Evolutionary conservation across 2,113 vertebrate genomes (phyloP), one percentile per base, ranked within the genome.

Genomic region (Dasyprocta punctata): DNA sequence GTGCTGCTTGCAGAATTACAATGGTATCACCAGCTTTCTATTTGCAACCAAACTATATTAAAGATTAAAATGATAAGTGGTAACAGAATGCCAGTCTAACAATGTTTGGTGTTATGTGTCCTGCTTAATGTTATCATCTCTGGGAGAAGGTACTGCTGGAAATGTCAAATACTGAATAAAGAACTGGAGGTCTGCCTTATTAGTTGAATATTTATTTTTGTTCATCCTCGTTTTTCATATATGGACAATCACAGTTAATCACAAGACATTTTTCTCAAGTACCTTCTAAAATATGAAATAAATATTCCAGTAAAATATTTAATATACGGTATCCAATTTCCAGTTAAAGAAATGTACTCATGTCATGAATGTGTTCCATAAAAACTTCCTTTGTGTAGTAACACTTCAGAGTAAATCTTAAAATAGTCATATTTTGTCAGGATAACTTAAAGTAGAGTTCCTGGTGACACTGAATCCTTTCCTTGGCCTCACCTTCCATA

Each of bases 301-400:
- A 94, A 87, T 92, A 94, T 88, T 91, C 82, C 93, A 96, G 91
- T 96, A 96, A 97, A 92, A 92, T 87, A 56, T 94, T 96, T 96
- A 96, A 33, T 63, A 94, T 67, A 96, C 33, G 77, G 14, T 84
- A 91, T 89, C 67, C 28, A 90, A 56, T 94, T 96, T 97, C 82
- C 56, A 94, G 86, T 94, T 95, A 96, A 96, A 94, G 65, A 83
- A 92, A 80, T 14, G 52, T 90, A 78, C 54, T 92, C 92, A 24
- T 89, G 33, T 86, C 78, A 49, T 71, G 54, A 96, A 67, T 97
- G 90, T 67, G 36, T 86, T 87, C 86, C 83, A 86, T n/a, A 91
- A 91, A 96, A 94, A 36, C 71, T 86, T 90, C n/a, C 52, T 80
- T 83, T 89, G 49, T 96, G 71, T 36, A 80, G 44, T 86, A 96